Evolutionary conservation across 2,888 invertebrate species (phyloP).

Genomic region (Hoplodrina ambigua): DNA sequence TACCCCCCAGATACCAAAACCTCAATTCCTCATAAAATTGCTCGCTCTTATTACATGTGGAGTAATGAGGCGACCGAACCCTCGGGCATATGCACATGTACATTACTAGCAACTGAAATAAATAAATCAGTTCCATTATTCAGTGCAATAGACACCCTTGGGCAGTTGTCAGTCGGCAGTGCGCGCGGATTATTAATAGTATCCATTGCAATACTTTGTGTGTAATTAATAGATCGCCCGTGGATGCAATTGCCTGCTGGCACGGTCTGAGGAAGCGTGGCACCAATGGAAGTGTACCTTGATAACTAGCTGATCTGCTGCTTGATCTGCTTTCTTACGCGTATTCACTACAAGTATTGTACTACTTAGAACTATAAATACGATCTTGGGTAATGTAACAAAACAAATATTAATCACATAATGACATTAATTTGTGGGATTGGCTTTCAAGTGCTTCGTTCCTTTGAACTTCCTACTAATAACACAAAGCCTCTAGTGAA

Average conservation of each 20-base stretch:
- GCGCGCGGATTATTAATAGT: conserved; percentile 19
- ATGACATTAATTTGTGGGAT: neutral
- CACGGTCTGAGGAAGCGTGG: neutral
- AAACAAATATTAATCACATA: no score
- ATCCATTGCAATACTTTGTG: conserved; percentile 21
- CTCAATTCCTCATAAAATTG: neutral
- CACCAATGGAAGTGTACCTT: neutral
- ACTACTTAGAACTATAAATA: no score
- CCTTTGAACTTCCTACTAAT: neutral
- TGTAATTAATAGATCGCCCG: conserved; percentile 17
- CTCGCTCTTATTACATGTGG: neutral
- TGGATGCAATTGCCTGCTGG: neutral
- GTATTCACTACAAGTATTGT: no score
- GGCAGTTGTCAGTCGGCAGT: conserved; percentile 31
- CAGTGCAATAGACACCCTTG: conserved; percentile 14
- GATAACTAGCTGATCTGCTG: no score
- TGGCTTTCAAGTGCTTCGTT: conserved; percentile 2
- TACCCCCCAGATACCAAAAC: neutral
- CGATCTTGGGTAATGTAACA: no score
- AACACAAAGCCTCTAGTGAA: neutral
- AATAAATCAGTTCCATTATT: conserved; percentile 42
- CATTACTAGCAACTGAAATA: conserved; percentile 31
- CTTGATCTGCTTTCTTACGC: no score
- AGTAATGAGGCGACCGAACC: conserved; percentile 13
- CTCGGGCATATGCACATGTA: conserved; percentile 19